These are phyloP conservation scores for Eulemur rubriventer DNA, from an alignment of 2,797 vertebrate genomes.

Conservation along the genomic window DNA sequence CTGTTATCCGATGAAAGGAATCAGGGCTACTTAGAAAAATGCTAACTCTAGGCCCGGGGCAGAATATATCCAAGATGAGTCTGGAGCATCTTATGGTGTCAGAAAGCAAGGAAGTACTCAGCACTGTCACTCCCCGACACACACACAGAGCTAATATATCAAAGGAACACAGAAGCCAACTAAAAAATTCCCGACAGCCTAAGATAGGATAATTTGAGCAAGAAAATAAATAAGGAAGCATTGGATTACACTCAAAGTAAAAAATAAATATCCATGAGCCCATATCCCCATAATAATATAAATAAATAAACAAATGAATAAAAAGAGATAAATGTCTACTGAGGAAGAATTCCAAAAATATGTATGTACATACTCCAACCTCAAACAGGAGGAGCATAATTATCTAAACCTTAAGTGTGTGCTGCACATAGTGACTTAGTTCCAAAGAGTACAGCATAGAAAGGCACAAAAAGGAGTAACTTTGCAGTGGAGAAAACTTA, in stretches of 20 bases:
- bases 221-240: neutral
- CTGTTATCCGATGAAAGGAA: neutral
- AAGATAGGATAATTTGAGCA: neutral
- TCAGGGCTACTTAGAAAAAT: neutral
- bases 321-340: neutral
- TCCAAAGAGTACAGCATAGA: neutral
- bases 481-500: neutral
- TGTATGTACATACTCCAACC: neutral
- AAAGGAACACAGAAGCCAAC: neutral
- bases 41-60: neutral
- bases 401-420: neutral
- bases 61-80: neutral
- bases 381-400: neutral
- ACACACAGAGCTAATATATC: neutral
- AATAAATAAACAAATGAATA: neutral
- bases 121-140: neutral
- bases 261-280: neutral
- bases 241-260: neutral
- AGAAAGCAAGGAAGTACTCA: neutral
- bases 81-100: neutral
- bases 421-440: neutral
- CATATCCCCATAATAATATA: neutral
- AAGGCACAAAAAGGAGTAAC: neutral
- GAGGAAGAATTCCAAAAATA: neutral
- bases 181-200: neutral